These are phyloP conservation scores for Drosophila subquinaria DNA, from an alignment of 2,888 invertebrate species.

Conservation along the genomic window DNA sequence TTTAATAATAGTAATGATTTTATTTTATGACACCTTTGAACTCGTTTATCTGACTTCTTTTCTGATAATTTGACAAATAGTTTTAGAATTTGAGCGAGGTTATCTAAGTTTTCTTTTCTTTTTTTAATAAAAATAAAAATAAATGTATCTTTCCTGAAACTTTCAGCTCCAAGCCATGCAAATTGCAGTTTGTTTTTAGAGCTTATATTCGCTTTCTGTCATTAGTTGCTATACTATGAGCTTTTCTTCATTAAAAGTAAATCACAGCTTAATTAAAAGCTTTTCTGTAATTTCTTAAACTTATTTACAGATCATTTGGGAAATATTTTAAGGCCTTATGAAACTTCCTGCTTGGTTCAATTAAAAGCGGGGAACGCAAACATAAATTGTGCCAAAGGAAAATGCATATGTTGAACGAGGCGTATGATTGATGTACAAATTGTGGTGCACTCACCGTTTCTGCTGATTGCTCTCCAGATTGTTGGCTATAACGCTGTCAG, in stretches of 20 bases:
- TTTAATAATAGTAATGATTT: neutral
- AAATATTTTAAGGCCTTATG: neutral
- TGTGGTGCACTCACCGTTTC: conserved; percentile 68
- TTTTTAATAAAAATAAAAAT: neutral
- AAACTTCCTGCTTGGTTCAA: conserved; percentile 6
- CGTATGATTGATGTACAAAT: conserved; percentile 64
- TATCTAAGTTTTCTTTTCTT: too few relatives aligned
- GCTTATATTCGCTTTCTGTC: too few relatives aligned
- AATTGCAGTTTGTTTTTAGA: too few relatives aligned
- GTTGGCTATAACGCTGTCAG: conserved; percentile 72
- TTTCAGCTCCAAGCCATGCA: too few relatives aligned
- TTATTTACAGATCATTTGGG: neutral
- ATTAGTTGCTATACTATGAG: too few relatives aligned
- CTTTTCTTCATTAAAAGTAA: too few relatives aligned
- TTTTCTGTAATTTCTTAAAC: neutral
- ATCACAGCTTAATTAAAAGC: too few relatives aligned
- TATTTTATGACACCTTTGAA: neutral
- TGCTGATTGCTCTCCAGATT: conserved; percentile 82
- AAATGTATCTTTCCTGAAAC: neutral
- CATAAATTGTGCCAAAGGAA: conserved; percentile 1
- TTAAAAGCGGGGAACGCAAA: neutral
- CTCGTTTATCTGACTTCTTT: too few relatives aligned
- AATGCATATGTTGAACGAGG: conserved; percentile 31
- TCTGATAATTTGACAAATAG: too few relatives aligned
- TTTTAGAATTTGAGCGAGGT: too few relatives aligned